Conservation (phyloP, 2,797 vertebrate genomes). For the Columba guinea region DNA sequence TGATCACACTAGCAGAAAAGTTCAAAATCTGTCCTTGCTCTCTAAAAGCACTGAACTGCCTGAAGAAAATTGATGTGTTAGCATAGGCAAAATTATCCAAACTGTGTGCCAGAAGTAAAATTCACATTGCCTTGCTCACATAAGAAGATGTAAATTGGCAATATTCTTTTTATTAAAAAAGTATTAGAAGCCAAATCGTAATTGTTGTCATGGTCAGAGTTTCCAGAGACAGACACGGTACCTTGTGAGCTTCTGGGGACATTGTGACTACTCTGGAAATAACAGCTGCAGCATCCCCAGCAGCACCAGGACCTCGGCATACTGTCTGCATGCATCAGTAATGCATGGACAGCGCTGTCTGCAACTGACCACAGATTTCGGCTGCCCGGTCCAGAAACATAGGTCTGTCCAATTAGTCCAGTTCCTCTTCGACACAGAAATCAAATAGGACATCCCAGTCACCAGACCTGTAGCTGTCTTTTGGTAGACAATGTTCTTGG, state of each 20-base stretch:
- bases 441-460: neutral
- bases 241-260: neutral
- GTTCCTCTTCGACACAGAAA: neutral
- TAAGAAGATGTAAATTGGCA: neutral
- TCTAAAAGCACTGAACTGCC: slow-evolving; percentile 8
- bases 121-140: neutral
- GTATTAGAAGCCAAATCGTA: neutral
- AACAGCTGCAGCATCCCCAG: neutral
- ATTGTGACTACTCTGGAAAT: neutral
- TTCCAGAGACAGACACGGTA: neutral
- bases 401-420: neutral
- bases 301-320: neutral
- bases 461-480: neutral
- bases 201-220: neutral
- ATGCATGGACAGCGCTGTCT: neutral
- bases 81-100: slow-evolving; percentile 9
- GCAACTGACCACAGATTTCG: accelerated
- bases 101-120: neutral
- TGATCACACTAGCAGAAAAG: slow-evolving; percentile 47
- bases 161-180: neutral
- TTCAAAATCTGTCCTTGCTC: slow-evolving; percentile 26
- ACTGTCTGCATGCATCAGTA: neutral
- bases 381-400: neutral
- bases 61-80: slow-evolving; percentile 30
- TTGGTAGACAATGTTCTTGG: neutral